Evolutionary conservation across 2,888 invertebrate genomes (phyloP).

Genomic region (Proisotoma minuta): DNA sequence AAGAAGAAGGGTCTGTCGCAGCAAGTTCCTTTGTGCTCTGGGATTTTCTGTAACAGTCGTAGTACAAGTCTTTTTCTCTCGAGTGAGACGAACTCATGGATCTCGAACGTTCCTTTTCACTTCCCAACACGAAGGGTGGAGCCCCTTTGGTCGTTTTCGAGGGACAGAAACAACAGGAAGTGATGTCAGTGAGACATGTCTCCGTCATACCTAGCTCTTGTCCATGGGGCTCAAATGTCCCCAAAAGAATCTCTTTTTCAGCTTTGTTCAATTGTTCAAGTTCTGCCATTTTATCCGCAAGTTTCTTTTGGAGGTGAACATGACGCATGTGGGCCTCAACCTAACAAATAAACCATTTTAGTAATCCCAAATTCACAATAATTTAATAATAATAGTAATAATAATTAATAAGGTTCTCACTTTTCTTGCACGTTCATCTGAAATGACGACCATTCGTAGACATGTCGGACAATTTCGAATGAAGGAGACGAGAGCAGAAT

Average conservation of each 20-base stretch:
- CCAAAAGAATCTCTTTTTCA: constrained; percentile 65
- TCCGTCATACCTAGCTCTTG: constrained; percentile 31
- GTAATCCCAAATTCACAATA: neutral
- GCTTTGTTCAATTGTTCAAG: constrained; percentile 73
- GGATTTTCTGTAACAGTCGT: constrained; percentile 44
- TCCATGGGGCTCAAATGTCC: constrained; percentile 41
- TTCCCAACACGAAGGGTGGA: constrained; percentile 24
- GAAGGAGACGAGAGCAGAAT: constrained; percentile 83
- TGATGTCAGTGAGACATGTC: constrained; percentile 39
- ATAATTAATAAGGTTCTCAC: constrained; percentile 54
- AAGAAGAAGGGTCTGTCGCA: neutral
- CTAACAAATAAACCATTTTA: constrained; percentile 50
- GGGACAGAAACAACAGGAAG: constrained; percentile 45
- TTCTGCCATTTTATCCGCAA: constrained; percentile 79
- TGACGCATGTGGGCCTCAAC: constrained; percentile 89
- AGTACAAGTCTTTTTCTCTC: constrained; percentile 31
- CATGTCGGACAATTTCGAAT: constrained; percentile 83
- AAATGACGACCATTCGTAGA: constrained; percentile 93
- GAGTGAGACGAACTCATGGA: constrained; percentile 34
- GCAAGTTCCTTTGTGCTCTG: constrained; percentile 44
- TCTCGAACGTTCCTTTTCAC: constrained; percentile 44
- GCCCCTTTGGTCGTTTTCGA: constrained; percentile 15
- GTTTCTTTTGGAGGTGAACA: constrained; percentile 76
- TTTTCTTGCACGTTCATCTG: constrained; percentile 93
- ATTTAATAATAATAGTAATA: neutral